Evolutionary conservation across 2,113 vertebrate species (phyloP).

Genomic region (Haemorhous mexicanus): DNA sequence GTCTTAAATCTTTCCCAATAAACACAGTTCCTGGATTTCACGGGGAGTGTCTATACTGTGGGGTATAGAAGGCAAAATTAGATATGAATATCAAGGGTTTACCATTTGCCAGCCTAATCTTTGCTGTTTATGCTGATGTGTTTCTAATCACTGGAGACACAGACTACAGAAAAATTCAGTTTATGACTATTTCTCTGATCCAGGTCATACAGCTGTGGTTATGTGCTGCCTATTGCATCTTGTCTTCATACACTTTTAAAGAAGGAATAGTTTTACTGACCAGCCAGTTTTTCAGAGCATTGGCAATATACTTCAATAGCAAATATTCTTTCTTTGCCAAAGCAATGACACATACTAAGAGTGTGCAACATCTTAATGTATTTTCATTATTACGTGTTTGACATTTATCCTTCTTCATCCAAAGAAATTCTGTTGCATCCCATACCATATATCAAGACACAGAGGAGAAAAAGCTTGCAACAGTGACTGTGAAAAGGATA

Average conservation of each 20-base stretch:
- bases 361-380: neutral
- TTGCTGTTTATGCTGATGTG: neutral
- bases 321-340: neutral
- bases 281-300: neutral
- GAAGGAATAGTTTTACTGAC: neutral
- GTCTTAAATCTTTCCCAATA: neutral
- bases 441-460: neutral
- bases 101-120: neutral
- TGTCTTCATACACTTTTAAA: neutral
- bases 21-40: neutral
- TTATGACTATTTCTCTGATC: neutral
- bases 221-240: neutral
- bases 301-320: neutral
- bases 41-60: neutral
- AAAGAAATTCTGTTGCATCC: neutral
- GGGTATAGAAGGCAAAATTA: neutral
- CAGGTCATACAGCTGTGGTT: neutral
- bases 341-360: neutral
- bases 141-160: neutral
- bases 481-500: neutral
- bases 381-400: neutral
- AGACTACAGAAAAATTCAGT: neutral
- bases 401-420: neutral
- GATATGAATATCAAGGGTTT: neutral
- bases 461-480: neutral